Evolutionary conservation across 1,140 invertebrate species (phyloP), one percentile per base, ranked within the genome.

Genomic region (Cotesia vestalis): DNA sequence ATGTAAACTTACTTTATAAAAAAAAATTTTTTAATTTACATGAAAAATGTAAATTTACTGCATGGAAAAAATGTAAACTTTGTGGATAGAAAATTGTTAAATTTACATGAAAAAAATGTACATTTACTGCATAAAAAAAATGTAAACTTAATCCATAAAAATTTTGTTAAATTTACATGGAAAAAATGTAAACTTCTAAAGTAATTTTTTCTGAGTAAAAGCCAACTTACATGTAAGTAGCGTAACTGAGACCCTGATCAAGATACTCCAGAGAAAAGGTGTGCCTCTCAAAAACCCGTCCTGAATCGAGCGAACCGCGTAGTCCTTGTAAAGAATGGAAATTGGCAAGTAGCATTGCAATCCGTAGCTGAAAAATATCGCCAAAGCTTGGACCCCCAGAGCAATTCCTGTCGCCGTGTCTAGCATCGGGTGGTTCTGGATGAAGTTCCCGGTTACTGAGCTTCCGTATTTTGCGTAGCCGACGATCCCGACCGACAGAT

Each of bases 281-380:
- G 72, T 77, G 11, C 77, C 77, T 55, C 68, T 78, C 0, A 55
- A 72, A 46, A 35, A 71, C 4, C 74, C 66, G 12, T 57, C 34
- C n/a, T 80, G 64, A 27, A 79, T 67, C 6, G 66, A 73, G 12
- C 74, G 71, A 9, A 78, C 34, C 2, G 69, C 75, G n/a, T 81
- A 79, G 1, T 72, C 40, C 4, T 77, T 12, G 4, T 77, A 70
- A 9, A 83, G 34, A 36, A 83, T 79, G 0, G 59, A 69, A 17
- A 83, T 81, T 1, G 78, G 78, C 64, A 81, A 71, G 59, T 78
- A 81, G 63, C 78, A 81, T 51, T 79, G 77, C 4, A 82, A 20
- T 3, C 76, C 77, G 36, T 83, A 83, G 0, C 78, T 78, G 60
- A 83, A 77, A 60, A 78, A 79, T 61, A 81, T 78, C 3, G 78